Evolutionary conservation across 2,888 invertebrate genomes (phyloP).

Genomic region (Phasia obesa): DNA sequence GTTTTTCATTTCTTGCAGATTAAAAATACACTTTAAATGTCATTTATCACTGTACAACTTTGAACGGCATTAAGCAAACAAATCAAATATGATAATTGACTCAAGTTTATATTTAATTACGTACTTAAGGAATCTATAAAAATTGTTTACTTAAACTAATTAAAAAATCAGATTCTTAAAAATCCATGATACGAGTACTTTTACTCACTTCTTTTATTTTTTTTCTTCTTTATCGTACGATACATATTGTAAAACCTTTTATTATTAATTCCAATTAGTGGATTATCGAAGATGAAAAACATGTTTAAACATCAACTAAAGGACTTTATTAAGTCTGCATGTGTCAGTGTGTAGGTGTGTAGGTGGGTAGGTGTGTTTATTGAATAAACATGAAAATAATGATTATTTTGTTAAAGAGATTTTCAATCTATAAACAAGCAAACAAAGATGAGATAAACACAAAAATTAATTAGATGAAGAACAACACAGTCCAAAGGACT

Average conservation of each 20-base stretch:
- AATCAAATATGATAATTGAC: too few species aligned
- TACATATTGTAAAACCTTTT: not conserved
- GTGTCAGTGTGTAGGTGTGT: not conserved
- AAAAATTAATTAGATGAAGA: constrained; percentile 45
- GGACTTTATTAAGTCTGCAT: not conserved
- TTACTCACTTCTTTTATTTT: not conserved
- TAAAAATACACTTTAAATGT: too few species aligned
- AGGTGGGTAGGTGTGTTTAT: not conserved
- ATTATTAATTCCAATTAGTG: constrained; percentile 42
- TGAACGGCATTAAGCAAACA: too few species aligned
- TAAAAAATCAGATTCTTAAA: constrained; percentile 2
- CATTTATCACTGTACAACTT: too few species aligned
- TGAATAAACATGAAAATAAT: not conserved
- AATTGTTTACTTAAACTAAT: not conserved
- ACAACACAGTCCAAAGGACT: too few species aligned
- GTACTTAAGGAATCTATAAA: too few species aligned
- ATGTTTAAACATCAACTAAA: not conserved
- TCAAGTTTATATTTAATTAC: too few species aligned
- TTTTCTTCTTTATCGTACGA: not conserved
- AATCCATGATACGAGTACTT: too few species aligned
- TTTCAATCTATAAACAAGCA: constrained; percentile 11
- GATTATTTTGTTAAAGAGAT: constrained; percentile 34
- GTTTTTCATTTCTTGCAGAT: too few species aligned
- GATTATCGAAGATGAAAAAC: constrained; percentile 13
- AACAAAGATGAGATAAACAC: constrained; percentile 34